These are phyloP conservation scores for Astropecten irregularis DNA, from an alignment of 53 echinoderm and acorn worm species.

Conservation along the genomic window DNA sequence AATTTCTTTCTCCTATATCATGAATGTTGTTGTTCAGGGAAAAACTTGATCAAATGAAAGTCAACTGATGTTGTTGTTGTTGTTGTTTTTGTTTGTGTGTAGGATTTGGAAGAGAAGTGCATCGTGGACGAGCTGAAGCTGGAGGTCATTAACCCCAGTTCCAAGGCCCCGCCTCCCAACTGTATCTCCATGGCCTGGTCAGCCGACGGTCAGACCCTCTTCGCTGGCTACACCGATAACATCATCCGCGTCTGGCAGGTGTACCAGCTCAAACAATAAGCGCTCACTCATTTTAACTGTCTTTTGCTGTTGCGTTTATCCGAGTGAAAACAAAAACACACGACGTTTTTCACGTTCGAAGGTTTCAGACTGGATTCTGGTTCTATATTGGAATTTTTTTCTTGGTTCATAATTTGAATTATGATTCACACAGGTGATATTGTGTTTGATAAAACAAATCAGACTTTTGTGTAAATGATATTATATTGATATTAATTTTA, in stretches of 20 bases:
- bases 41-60: too few species aligned
- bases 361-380: background rate
- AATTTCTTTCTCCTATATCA: too few species aligned
- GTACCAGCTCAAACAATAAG: constrained; percentile 51
- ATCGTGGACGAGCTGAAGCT: constrained; percentile 88
- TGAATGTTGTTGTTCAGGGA: too few species aligned
- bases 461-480: too few species aligned
- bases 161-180: constrained; percentile 63
- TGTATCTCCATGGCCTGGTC: constrained; percentile 97
- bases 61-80: background rate
- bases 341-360: background rate
- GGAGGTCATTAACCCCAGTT: constrained; percentile 72
- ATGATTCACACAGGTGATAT: too few species aligned
- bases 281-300: too few species aligned
- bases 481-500: too few species aligned
- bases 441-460: too few species aligned
- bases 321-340: too few species aligned
- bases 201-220: constrained; percentile 92
- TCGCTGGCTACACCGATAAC: constrained; percentile 94
- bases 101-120: constrained; percentile 95
- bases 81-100: background rate
- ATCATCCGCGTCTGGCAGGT: constrained; percentile 98
- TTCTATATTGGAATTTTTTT: too few species aligned
- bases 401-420: too few species aligned
- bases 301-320: too few species aligned